A percentile compares a stretch with the other conserved stretches of the same genome.
Conservation (phyloP, 2,797 vertebrate species). For the Pangasius mekongensis region DNA sequence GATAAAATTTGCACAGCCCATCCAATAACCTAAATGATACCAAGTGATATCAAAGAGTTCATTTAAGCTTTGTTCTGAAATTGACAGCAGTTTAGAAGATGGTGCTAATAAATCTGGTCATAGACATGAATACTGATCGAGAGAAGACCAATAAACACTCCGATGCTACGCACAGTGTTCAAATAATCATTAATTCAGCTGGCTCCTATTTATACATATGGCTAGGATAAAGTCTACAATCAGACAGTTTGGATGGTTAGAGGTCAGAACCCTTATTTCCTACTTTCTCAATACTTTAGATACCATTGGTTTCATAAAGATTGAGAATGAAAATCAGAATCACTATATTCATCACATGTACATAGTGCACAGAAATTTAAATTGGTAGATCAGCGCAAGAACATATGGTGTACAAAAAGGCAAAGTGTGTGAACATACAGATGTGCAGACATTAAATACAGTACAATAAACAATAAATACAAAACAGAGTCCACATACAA, state of each 20-base stretch:
- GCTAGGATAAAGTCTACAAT: background rate
- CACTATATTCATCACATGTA: background rate
- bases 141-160: background rate
- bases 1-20: background rate
- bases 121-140: background rate
- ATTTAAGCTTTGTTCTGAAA: background rate
- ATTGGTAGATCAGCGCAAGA: background rate
- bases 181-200: background rate
- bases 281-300: background rate
- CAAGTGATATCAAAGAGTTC: too few relatives aligned
- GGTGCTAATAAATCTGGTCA: background rate
- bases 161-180: background rate
- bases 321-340: background rate
- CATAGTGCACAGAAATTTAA: background rate
- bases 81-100: background rate
- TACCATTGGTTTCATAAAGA: background rate
- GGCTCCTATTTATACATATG: too few relatives aligned
- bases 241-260: background rate
- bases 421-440: background rate
- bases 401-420: background rate
- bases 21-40: too few relatives aligned
- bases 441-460: background rate
- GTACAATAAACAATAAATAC: too few relatives aligned
- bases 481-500: too few relatives aligned
- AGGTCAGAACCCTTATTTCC: background rate